A percentile compares a stretch with the other conserved stretches of the same genome.
phyloP scores from a whole-genome alignment of 2,888 invertebrate species.

The Lithophane leautieri region DNA sequence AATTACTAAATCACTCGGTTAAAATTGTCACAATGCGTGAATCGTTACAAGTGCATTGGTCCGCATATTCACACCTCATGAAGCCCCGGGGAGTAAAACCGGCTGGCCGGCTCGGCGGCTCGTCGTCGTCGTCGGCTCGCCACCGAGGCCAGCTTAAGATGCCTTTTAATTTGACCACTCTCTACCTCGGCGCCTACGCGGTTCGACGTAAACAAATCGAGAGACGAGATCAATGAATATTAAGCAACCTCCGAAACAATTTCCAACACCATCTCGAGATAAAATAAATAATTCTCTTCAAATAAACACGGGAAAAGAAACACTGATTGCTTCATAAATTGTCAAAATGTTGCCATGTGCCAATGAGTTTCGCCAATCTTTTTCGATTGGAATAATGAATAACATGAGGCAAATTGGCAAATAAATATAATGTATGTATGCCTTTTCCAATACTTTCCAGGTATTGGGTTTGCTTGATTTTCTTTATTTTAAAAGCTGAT shows the following conservation, averaged over 20 bases:
- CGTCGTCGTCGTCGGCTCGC: slow-evolving; percentile 42
- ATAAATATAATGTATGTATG: slow-evolving; percentile 75
- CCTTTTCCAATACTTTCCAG: slow-evolving; percentile 69
- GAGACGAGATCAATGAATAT: slow-evolving; percentile 88
- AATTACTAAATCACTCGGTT: slow-evolving; percentile 67
- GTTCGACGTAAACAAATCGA: slow-evolving; percentile 86
- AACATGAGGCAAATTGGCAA: slow-evolving; percentile 81
- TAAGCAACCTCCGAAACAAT: slow-evolving; percentile 86
- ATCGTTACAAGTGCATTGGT: slow-evolving; percentile 77
- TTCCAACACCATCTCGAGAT: slow-evolving; percentile 82
- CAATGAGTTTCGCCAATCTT: slow-evolving; percentile 79
- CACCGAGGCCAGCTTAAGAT: slow-evolving; percentile 63
- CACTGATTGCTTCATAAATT: slow-evolving; percentile 89
- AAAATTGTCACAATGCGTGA: slow-evolving; percentile 78
- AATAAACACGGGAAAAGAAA: slow-evolving; percentile 84
- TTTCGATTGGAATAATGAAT: slow-evolving; percentile 80
- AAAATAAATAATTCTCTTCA: slow-evolving; percentile 85
- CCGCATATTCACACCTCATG: slow-evolving; percentile 84
- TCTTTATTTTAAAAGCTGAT: neutral
- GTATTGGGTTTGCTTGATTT: slow-evolving; percentile 69
- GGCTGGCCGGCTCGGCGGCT: slow-evolving; percentile 65
- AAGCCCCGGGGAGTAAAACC: slow-evolving; percentile 83
- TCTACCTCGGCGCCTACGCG: slow-evolving; percentile 80
- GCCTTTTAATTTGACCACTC: slow-evolving; percentile 82
- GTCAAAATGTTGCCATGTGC: slow-evolving; percentile 81